Evolutionary conservation across 2,113 vertebrate species (phyloP).

Genomic region (Anser cygnoides): DNA sequence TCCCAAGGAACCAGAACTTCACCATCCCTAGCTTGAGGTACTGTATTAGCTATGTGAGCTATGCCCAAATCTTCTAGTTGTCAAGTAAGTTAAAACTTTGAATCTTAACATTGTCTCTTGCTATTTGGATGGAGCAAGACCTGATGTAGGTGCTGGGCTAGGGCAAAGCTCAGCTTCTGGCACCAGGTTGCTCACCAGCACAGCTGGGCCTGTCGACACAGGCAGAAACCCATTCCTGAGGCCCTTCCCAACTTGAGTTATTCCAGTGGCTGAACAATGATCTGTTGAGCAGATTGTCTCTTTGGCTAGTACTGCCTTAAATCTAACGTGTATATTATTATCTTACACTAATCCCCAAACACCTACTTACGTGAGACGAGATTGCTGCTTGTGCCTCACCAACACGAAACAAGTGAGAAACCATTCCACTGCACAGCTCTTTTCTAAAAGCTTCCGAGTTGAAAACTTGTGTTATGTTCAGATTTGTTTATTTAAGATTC

Average conservation of each 20-base stretch:
- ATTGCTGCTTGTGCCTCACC: neutral
- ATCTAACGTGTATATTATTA: neutral
- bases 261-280: neutral
- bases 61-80: neutral
- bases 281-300: neutral
- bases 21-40: too few relatives aligned
- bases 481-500: neutral
- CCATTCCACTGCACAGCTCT: neutral
- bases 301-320: neutral
- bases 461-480: rapidly evolving
- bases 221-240: rapidly evolving
- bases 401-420: neutral
- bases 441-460: neutral
- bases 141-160: neutral
- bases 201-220: rapidly evolving
- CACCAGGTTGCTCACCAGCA: neutral
- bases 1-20: neutral
- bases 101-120: neutral
- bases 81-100: neutral
- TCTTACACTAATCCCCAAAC: rapidly evolving
- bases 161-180: neutral
- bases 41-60: rapidly evolving
- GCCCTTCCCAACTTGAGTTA: neutral
- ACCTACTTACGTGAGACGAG: neutral
- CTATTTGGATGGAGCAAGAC: neutral